A percentile compares a stretch with the other conserved stretches of the same genome.
These are phyloP conservation scores for Porites rus DNA, from an alignment of 92 coral and sea anemone species.

Conservation along the genomic window DNA sequence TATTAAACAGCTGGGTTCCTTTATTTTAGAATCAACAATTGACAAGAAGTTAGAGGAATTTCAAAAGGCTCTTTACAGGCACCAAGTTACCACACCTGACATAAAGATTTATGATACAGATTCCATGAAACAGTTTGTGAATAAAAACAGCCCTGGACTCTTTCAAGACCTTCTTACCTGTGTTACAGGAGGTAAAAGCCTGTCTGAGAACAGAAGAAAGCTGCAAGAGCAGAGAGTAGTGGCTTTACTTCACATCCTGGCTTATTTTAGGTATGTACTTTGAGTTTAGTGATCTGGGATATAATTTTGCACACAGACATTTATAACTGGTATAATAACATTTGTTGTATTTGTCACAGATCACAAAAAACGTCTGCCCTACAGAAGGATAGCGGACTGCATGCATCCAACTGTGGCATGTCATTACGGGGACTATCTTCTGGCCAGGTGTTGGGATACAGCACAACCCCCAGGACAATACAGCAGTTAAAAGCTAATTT, in stretches of 20 bases:
- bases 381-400: constrained; percentile 34
- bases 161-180: constrained; percentile 14
- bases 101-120: background rate
- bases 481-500: constrained; percentile 10
- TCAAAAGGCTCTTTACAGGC: constrained; percentile 17
- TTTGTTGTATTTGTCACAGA: constrained; percentile 5
- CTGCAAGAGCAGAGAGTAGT: too few relatives aligned
- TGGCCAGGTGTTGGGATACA: constrained; percentile 34
- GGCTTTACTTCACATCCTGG: too few relatives aligned
- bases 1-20: too few relatives aligned
- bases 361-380: constrained; percentile 51
- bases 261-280: too few relatives aligned
- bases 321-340: background rate
- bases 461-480: constrained; percentile 39
- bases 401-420: constrained; percentile 19
- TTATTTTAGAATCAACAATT: constrained; percentile 12
- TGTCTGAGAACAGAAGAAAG: too few relatives aligned
- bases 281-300: background rate
- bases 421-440: constrained; percentile 15
- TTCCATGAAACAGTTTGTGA: constrained; percentile 23
- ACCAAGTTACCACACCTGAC: background rate
- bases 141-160: constrained; percentile 41
- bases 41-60: constrained; percentile 1
- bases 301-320: background rate
- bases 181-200: too few relatives aligned